Evolutionary conservation across 2,797 vertebrate species (phyloP).

Genomic region (Hippopotamyrus pictus): DNA sequence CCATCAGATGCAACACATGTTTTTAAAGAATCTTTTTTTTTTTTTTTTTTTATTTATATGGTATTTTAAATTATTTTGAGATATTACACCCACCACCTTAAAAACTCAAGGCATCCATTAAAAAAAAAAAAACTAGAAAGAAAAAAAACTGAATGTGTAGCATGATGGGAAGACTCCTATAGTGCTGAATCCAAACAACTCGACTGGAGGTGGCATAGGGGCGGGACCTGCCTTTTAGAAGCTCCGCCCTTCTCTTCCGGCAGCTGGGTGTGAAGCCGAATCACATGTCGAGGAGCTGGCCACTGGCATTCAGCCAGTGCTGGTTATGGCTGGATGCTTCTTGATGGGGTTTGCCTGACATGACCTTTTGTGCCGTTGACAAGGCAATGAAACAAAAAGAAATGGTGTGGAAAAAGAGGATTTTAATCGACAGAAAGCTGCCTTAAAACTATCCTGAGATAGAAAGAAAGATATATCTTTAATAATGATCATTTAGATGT

Average conservation of each 20-base stretch:
- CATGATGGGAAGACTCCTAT: constrained; percentile 36
- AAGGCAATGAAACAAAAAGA: constrained; percentile 62
- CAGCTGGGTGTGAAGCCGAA: constrained; percentile 25
- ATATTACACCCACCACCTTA: constrained; percentile 80
- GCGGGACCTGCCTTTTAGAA: background rate
- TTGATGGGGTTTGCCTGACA: constrained; percentile 65
- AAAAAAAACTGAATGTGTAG: constrained; percentile 61
- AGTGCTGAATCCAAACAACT: constrained; percentile 36
- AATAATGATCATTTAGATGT: constrained; percentile 59
- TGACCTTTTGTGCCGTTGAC: constrained; percentile 62
- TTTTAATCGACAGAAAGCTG: constrained; percentile 86
- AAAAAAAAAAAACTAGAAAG: constrained; percentile 52
- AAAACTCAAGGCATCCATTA: constrained; percentile 72
- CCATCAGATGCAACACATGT: constrained; percentile 52
- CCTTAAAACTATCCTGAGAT: constrained; percentile 92
- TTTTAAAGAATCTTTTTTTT: constrained; percentile 55
- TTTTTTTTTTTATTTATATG: constrained; percentile 71
- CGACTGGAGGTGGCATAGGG: constrained; percentile 29
- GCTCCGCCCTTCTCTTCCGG: background rate
- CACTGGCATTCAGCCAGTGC: constrained; percentile 37
- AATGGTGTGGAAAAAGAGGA: constrained; percentile 60
- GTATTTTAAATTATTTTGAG: constrained; percentile 93
- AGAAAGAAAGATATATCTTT: constrained; percentile 72
- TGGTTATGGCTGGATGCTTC: constrained; percentile 65
- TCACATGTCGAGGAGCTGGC: constrained; percentile 40